A percentile compares a stretch with the other conserved stretches of the same genome.
Evolutionary conservation across 1,140 invertebrate genomes (phyloP).

Genomic region (Subanguina moxae): DNA sequence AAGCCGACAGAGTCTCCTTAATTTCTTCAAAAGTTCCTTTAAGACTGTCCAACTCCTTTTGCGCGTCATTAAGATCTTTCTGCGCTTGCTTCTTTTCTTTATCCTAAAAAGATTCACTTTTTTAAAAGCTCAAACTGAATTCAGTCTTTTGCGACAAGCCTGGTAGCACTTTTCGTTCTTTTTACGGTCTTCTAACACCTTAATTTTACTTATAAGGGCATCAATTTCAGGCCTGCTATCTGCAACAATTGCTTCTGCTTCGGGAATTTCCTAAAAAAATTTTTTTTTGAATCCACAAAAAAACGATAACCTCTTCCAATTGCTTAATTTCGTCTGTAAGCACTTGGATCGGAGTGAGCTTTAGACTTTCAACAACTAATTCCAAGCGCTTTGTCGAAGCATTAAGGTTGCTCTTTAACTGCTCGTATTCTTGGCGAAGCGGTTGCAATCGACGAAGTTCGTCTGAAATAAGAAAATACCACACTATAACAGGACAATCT

Average conservation of each 20-base stretch:
- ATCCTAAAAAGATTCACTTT: slow-evolving; percentile 21
- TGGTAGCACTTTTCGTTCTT: slow-evolving; percentile 39
- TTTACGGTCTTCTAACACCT: slow-evolving; percentile 23
- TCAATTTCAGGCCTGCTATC: slow-evolving; percentile 23
- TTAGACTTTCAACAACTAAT: slow-evolving; percentile 6
- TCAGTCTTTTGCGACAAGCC: neutral
- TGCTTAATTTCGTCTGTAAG: slow-evolving; percentile 19
- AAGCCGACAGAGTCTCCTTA: slow-evolving; percentile 25
- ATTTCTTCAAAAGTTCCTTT: slow-evolving; percentile 36
- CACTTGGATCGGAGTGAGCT: slow-evolving; percentile 25
- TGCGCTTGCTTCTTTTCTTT: slow-evolving; percentile 46
- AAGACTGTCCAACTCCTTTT: slow-evolving; percentile 39
- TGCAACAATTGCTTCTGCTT: slow-evolving; percentile 4
- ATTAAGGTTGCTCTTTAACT: slow-evolving; percentile 19
- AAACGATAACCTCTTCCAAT: slow-evolving; percentile 21
- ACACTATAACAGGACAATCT: neutral
- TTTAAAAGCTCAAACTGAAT: neutral
- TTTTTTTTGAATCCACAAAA: neutral
- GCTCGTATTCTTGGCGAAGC: slow-evolving; percentile 18
- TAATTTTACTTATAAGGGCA: neutral
- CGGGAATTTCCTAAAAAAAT: slow-evolving; percentile 20
- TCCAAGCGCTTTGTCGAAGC: slow-evolving; percentile 14
- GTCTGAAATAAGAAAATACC: slow-evolving; percentile 12
- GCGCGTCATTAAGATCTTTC: slow-evolving; percentile 39
- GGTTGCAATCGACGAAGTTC: slow-evolving; percentile 19